Evolutionary conservation across 2,797 vertebrate genomes (phyloP), one percentile per base, ranked within the genome.

Genomic region (Sphenodon punctatus): DNA sequence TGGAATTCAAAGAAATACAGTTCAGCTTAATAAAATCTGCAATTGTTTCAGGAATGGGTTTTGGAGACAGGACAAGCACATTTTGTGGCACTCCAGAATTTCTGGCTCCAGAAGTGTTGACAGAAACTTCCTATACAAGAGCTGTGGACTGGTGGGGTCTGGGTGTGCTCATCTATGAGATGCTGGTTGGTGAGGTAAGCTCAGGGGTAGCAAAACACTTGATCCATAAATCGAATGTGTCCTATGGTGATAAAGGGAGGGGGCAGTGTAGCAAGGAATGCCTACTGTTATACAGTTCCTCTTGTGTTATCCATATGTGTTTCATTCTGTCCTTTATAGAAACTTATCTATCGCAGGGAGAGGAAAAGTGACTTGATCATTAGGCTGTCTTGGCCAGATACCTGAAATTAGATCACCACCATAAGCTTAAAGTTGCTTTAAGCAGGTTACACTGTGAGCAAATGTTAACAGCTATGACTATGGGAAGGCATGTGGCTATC

Each of bases 91-190:
- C 98, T 63, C 98, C 99, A 0, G 99, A 99, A 96, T 99, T 99
- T 88, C 95, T 99, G 87, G 99, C 98, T 56, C 99, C 98, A 1
- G 98, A 99, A 95, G 98, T 99, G 75, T 95, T 99, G 93, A 99
- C 99, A 8, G 99, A 99, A 92, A 99, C 98, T 5, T 99, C 99
- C 7, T 99, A 99, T 82, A 99, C 99, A 1, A 96, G 98, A 55
- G 99, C 99, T 6, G 99, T 99, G 86, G 99, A 99, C 93, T 99
- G 99, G 98, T 99, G 99, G 99, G 99, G 98, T 43, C 97, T 99
- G 67, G 99, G 99, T 19, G 99, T 99, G 71, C 98, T 99, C 45
- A 99, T 99, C 95, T 99, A 99, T 88, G 99, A 99, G 95, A 99
- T 99, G 99, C 96, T 99, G 32, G 98, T 99, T 61, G 99, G 99